These are phyloP conservation scores for Eremophila alpestris DNA, from an alignment of 2,797 vertebrate genomes.

Conservation along the genomic window DNA sequence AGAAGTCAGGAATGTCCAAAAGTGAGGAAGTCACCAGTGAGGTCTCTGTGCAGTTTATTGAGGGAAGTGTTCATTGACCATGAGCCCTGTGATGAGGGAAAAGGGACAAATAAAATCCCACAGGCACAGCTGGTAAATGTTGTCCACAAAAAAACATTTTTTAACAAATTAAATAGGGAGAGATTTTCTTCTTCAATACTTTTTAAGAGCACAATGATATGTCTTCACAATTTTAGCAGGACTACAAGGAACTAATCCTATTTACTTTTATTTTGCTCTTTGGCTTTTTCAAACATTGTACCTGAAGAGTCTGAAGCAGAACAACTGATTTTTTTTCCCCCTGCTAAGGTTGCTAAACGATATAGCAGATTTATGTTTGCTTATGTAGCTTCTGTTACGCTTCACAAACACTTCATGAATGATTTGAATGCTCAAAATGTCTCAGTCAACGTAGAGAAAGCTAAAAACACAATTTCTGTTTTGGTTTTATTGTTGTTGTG, in stretches of 20 bases:
- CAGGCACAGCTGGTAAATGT: background rate
- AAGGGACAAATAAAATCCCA: background rate
- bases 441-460: background rate
- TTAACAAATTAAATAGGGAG: background rate
- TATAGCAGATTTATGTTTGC: slow-evolving; percentile 28
- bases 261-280: background rate
- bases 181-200: background rate
- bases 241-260: background rate
- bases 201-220: background rate
- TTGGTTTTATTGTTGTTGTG: rapidly evolving
- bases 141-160: rapidly evolving
- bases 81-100: background rate
- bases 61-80: background rate
- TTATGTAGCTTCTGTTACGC: slow-evolving; percentile 22
- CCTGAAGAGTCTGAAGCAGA: background rate
- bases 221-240: background rate
- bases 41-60: background rate
- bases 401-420: slow-evolving; percentile 24
- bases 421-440: slow-evolving; percentile 20
- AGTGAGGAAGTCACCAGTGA: background rate
- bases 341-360: background rate
- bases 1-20: background rate
- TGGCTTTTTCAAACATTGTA: background rate
- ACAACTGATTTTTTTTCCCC: background rate
- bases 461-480: background rate